Evolutionary conservation across 2,113 vertebrate genomes (phyloP), one percentile per base, ranked within the genome.

Genomic region (Poecilia latipinna): DNA sequence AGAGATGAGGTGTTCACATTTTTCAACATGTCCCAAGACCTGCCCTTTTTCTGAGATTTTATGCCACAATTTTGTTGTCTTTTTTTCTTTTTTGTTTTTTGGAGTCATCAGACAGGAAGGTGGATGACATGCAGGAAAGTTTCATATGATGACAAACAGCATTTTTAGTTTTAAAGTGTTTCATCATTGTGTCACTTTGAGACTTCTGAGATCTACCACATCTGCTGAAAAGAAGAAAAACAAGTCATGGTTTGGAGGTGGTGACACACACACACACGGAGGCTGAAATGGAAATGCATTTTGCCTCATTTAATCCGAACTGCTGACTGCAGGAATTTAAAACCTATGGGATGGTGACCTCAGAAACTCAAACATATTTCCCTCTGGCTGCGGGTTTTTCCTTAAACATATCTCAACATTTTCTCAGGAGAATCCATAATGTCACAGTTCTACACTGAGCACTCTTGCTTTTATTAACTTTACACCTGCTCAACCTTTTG

Each of bases 401-500:
- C 33, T 33, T 35, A 17, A 22, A 24, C 35, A 24, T 35, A 35
- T 28, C 63, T 61, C 61, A 68, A 70, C 51, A 79, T 79, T 72
- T 69, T 78, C 71, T 63, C 74, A 29, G 39, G 13, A 61, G 70
- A 83, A 65, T 31, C 35, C 61, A 65, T 73, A 73, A 67, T 70
- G 74, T 72, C 39, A 44, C 65, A 37, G 71, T 66, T 75, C 61
- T 31, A 75, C 74, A 79, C 72, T 63, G 24, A 66, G 61, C 26
- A 19, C 1, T 26, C 24, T 67, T 24, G 35, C 62, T 42, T 82
- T 68, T 81, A 79, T 79, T 84, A 83, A 37, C 61, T 65, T 61
- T 35, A 1, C 6, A 42, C 67, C 51, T 78, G 86, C 84, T 82
- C 83, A 88, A 48, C 54, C 44, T 60, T 44, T 68, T 70, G 63